Conservation (phyloP, 2,113 vertebrate genomes). For the Amblyornis subalaris region DNA sequence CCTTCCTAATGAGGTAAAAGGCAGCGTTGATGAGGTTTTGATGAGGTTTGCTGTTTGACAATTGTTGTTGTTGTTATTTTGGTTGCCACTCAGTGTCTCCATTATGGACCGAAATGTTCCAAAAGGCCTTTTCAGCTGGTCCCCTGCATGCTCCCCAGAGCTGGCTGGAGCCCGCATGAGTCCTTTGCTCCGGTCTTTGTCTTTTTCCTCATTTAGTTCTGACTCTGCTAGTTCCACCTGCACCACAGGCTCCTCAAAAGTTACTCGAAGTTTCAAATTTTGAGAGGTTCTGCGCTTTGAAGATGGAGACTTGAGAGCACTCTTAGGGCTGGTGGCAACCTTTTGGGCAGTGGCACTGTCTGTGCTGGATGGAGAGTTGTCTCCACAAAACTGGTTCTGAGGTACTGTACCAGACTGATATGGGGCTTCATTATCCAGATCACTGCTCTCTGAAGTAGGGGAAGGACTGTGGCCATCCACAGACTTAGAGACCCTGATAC, state of each 20-base stretch:
- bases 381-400: constrained; percentile 65
- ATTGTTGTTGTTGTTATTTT: constrained; percentile 88
- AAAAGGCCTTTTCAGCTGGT: constrained; percentile 84
- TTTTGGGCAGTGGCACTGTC: constrained; percentile 77
- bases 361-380: constrained; percentile 7
- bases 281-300: constrained; percentile 92
- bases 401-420: constrained; percentile 35
- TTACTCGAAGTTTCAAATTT: constrained; percentile 93
- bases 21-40: constrained; percentile 69
- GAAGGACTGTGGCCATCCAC: constrained; percentile 85
- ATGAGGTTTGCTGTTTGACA: constrained; percentile 62
- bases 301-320: constrained; percentile 95
- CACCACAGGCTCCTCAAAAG: constrained; percentile 92
- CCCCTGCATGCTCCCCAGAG: constrained; percentile 57
- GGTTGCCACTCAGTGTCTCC: constrained; percentile 92
- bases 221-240: constrained; percentile 80
- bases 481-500: constrained; percentile 82
- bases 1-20: constrained; percentile 82
- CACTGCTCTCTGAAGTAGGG: constrained; percentile 84
- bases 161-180: constrained; percentile 23
- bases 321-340: constrained; percentile 90
- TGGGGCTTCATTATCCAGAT: constrained; percentile 75
- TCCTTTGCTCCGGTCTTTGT: constrained; percentile 75
- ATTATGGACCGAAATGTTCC: constrained; percentile 95
- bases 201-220: constrained; percentile 76